These are phyloP conservation scores for Spicauda simplicius DNA, from an alignment of 2,888 invertebrate species.

Conservation along the genomic window DNA sequence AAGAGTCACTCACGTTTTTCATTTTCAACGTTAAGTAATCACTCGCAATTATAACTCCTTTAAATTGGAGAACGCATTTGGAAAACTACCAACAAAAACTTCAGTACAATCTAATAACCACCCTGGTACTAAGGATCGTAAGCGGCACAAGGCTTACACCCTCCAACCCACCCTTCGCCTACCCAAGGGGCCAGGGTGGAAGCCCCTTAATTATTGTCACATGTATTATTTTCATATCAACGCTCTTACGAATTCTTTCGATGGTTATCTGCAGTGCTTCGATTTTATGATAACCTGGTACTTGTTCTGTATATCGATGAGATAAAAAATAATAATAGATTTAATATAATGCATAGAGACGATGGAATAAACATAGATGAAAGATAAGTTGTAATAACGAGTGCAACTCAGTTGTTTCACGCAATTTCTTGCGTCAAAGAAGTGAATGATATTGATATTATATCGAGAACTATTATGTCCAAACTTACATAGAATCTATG, in stretches of 20 bases:
- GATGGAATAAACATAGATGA: no score
- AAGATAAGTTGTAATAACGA: no score
- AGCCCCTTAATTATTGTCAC: constrained; percentile 80
- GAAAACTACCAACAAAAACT: constrained; percentile 32
- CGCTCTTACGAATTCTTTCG: constrained; percentile 25
- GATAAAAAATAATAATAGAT: no score
- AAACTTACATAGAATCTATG: no score
- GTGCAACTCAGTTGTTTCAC: no score
- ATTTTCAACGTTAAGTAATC: neutral
- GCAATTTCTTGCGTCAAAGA: no score
- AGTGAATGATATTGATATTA: no score
- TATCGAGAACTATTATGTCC: no score
- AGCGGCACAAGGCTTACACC: constrained; percentile 15
- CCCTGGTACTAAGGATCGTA: constrained; percentile 26
- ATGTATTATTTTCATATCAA: constrained; percentile 69
- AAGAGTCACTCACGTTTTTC: no score
- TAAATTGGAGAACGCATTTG: constrained; percentile 32
- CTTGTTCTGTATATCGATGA: neutral
- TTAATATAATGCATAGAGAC: no score
- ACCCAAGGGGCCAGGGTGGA: constrained; percentile 40
- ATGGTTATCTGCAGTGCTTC: neutral
- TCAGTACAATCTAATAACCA: constrained; percentile 35
- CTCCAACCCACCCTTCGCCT: constrained; percentile 4
- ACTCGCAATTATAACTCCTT: constrained; percentile 7
- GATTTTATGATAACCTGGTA: constrained; percentile 11